Conservation (phyloP, 1,140 invertebrate species). For the Zophobas atratus region DNA sequence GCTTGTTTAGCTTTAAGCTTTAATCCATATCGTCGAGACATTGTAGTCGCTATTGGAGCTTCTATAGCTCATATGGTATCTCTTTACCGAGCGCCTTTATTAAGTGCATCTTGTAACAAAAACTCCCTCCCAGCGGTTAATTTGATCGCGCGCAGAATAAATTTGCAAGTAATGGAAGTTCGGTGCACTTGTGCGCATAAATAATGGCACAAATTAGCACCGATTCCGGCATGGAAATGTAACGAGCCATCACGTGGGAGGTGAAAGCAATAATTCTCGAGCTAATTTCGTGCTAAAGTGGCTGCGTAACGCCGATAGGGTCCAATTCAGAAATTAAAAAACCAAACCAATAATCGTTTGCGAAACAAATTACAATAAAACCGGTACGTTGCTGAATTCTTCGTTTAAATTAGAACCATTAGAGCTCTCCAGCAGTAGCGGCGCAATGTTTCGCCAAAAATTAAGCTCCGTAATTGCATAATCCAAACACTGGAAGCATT, state of each 20-base stretch:
- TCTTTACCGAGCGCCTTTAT: constrained; percentile 5
- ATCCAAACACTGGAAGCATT: constrained; percentile 40
- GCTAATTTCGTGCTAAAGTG: constrained; percentile 5
- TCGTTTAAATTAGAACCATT: constrained; percentile 31
- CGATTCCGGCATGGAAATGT: too few relatives aligned
- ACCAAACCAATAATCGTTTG: constrained; percentile 39
- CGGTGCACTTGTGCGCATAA: constrained; percentile 23
- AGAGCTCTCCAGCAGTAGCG: constrained; percentile 23
- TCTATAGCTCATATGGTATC: neutral
- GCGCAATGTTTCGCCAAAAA: constrained; percentile 38
- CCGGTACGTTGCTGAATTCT: constrained; percentile 27
- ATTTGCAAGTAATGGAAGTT: constrained; percentile 5
- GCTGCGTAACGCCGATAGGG: constrained; percentile 1
- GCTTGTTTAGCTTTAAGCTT: too few relatives aligned
- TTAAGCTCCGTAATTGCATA: constrained; percentile 43
- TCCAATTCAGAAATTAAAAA: constrained; percentile 34
- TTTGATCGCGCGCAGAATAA: constrained; percentile 11
- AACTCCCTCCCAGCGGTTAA: constrained; percentile 1
- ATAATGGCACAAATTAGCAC: constrained; percentile 3
- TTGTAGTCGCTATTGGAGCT: neutral
- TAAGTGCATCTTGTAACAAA: constrained; percentile 25
- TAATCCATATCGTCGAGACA: too few relatives aligned
- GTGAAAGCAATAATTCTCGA: neutral
- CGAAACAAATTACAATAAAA: constrained; percentile 35
- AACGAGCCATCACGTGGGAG: neutral